Percentiles rank a stretch among this genome's conserved stretches.
Evolutionary conservation across 2,888 invertebrate genomes (phyloP).

Genomic region (Rotaria magnacalcarata): DNA sequence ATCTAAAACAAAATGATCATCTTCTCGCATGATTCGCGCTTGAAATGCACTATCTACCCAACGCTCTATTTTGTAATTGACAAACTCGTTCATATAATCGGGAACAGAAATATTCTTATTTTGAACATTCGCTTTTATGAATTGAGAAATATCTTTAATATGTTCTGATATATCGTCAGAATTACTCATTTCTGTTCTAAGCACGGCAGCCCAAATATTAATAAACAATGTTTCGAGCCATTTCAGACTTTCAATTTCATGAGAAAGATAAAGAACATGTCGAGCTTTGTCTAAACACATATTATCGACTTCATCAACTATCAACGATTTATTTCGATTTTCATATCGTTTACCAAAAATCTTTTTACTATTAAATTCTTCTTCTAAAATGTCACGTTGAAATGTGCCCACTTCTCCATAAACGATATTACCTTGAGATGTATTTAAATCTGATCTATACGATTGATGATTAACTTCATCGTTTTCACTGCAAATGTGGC

Average conservation of each 20-base stretch:
- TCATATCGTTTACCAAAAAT: background rate
- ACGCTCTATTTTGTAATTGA: background rate
- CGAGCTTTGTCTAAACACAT: slow-evolving; percentile 24
- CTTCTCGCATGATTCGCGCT: background rate
- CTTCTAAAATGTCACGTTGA: too few relatives aligned
- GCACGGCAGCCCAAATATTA: background rate
- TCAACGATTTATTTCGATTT: background rate
- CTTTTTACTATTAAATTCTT: background rate
- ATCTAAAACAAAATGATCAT: slow-evolving; percentile 35
- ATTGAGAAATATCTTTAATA: background rate
- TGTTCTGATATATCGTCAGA: background rate
- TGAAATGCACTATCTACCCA: slow-evolving; percentile 15
- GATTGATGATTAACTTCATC: slow-evolving; percentile 5
- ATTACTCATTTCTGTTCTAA: background rate
- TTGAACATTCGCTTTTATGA: too few relatives aligned
- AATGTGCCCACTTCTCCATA: background rate
- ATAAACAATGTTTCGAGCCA: slow-evolving; percentile 2
- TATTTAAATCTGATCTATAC: background rate
- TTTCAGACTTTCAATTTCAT: slow-evolving; percentile 27
- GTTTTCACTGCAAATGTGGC: background rate
- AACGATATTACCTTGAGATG: background rate
- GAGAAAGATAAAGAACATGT: slow-evolving; percentile 24
- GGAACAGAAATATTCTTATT: too few relatives aligned
- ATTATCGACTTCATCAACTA: slow-evolving; percentile 32
- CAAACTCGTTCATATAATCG: background rate